These are phyloP conservation scores for Numenius arquata DNA, from an alignment of 2,113 vertebrate genomes.

Conservation along the genomic window DNA sequence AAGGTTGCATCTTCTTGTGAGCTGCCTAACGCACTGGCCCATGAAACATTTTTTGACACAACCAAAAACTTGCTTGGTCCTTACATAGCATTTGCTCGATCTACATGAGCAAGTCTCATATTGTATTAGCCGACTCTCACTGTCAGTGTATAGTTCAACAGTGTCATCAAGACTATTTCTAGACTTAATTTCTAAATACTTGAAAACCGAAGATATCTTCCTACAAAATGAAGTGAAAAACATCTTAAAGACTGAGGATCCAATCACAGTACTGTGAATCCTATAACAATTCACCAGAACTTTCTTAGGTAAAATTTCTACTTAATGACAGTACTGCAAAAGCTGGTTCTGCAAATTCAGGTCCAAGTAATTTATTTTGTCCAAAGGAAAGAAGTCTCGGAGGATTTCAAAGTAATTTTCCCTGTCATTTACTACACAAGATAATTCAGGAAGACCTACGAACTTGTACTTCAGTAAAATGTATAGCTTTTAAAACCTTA, in stretches of 20 bases:
- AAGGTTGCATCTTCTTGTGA: neutral
- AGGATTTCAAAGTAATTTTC: neutral
- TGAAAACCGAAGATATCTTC: neutral
- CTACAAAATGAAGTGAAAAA: neutral
- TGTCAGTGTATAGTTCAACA: neutral
- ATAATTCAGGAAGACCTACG: neutral
- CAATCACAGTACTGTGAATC: neutral
- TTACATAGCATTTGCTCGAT: neutral
- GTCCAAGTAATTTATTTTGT: neutral
- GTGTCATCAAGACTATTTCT: neutral
- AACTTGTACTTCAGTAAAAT: neutral
- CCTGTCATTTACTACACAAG: neutral
- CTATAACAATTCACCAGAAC: neutral
- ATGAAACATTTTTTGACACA: neutral
- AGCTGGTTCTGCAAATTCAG: neutral
- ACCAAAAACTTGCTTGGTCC: neutral
- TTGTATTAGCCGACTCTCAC: neutral
- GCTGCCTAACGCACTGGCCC: neutral
- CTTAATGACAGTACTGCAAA: neutral
- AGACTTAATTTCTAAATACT: neutral
- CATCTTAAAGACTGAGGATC: neutral
- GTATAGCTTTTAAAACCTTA: neutral
- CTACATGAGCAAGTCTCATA: neutral
- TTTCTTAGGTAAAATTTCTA: neutral
- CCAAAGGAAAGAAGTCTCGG: neutral